These are phyloP conservation scores for Ammodytes marinus DNA, from an alignment of 2,113 vertebrate species.

Conservation along the genomic window DNA sequence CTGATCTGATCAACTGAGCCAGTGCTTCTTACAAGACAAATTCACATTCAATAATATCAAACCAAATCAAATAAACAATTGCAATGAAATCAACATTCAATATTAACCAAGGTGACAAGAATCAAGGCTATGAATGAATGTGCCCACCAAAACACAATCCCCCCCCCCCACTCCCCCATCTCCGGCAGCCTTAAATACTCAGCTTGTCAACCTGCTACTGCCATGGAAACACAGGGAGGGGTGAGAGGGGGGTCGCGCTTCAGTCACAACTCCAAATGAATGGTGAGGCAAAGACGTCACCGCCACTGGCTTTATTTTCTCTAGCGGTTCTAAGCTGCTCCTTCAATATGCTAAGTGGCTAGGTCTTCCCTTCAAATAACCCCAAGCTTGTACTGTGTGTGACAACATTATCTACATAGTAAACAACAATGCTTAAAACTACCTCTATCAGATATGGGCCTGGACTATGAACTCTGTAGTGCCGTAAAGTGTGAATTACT, in stretches of 20 bases:
- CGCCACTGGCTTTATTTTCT: background rate
- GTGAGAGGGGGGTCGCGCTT: background rate
- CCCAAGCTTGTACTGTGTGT: background rate
- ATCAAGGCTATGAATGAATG: background rate
- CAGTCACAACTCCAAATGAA: slow-evolving; percentile 3
- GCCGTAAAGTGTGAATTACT: background rate
- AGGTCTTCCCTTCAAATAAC: slow-evolving; percentile 2
- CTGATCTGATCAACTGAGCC: background rate
- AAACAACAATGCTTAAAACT: slow-evolving; percentile 27
- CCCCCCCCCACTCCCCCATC: too few species aligned
- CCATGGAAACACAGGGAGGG: slow-evolving; percentile 14
- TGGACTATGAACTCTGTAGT: slow-evolving; percentile 1
- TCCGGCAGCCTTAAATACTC: slow-evolving; percentile 7
- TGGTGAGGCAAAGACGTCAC: slow-evolving; percentile 1
- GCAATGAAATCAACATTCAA: background rate
- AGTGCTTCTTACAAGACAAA: background rate
- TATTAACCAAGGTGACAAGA: background rate
- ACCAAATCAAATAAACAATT: background rate
- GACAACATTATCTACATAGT: slow-evolving; percentile 8
- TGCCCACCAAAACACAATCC: background rate
- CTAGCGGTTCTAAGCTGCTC: background rate
- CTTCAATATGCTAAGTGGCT: slow-evolving; percentile 1
- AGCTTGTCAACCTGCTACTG: background rate
- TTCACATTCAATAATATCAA: background rate
- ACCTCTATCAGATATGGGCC: slow-evolving; percentile 4